Base-by-base conservation (phyloP, 2,113 vertebrate species). In the Oxyruncus cristatus region DNA sequence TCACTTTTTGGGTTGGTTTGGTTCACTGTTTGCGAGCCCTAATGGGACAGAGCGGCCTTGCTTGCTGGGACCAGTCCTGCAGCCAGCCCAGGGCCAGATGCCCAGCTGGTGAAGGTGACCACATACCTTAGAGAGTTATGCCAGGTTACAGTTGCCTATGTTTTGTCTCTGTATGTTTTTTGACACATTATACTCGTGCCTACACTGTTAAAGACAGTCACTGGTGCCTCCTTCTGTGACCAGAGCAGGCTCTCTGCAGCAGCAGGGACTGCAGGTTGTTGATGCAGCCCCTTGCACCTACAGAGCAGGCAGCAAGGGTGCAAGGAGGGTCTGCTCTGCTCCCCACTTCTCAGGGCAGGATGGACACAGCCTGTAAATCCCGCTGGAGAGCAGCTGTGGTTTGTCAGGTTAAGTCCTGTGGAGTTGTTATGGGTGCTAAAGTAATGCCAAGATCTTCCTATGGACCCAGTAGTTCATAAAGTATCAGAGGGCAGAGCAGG, bases 401-500 rank as follows among this genome's bases (percentile, higher is more conserved):
- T 93, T 86, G 56, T 76, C 67, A 58, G 74, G n/a, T 68, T 84
- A 81, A 88, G 71, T 52, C 28, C 49, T 89, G 37, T 22, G 81
- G 23, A 58, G 61, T 55, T 15, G 81, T 94, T 92, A 62, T 65
- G 77, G 82, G 89, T 63, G 71, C 33, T 81, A 41, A 97, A 95
- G 52, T 44, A 50, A 62, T 19, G 13, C 71, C 91, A 87, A 53
- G 93, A 24, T 88, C 74, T 94, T 89, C 44, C 78, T 77, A n/a
- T 33, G 61, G 61, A 78, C 55, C 19, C 18, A 8, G 91, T 76
- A 87, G 77, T 72, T 79, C 50, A 49, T 50, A 44, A 78, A 80
- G 66, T 92, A 95, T 70, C 96, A 94, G 68, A 91, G 50, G 74
- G 62, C 85, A 62, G 33, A 35, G 44, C 52, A 91, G 90, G 96